Evolutionary conservation across 2,888 invertebrate genomes (phyloP), one percentile per base, ranked within the genome.

Genomic region (Drosophila pseudotakahashii): DNA sequence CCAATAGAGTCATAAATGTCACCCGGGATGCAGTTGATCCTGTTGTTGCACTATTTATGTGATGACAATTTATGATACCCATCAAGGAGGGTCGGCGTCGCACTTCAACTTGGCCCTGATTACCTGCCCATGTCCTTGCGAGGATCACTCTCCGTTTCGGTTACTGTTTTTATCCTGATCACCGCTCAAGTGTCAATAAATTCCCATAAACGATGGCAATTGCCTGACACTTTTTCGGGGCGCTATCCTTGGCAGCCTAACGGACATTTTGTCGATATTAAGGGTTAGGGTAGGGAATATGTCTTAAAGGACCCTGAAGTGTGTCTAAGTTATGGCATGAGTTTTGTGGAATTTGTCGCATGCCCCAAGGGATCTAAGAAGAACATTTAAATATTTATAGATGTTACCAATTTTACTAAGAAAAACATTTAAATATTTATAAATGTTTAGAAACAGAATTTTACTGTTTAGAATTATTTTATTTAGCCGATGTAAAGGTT

Each of bases 51-150:
- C 78, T 89, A 89, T 89, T 89, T 89, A 89, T 89, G 89, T 67
- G 89, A 89, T 89, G 90, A 89, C 89, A 71, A 67, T 79, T 90
- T 86, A 80, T 90, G 89, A 89, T 89, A 90, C 84, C 44, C 73
- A 75, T 76, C 75, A 74, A 58, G 26, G 41, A 60, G 11, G 50
- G 58, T 53, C 73, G 26, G 30, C 45, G 39, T 41, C 32, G n/a
- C 37, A 14, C 47, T 41, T 37, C 47, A 26, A 52, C 36, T 32
- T 4, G 9, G 23, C 55, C 41, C 42, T 14, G 68, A 47, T 73
- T 81, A 75, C 77, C 75, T 74, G 69, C 37, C 30, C 32, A n/a
- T 58, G 34, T 45, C 51, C 37, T 16, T 37, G 32, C 32, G 30
- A 11, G 13, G 10, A 64, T 47, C 23, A 14, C 51, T 30, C 11